phyloP scores from a whole-genome alignment of 2,113 vertebrate genomes.

The Mastomys natalensis region DNA sequence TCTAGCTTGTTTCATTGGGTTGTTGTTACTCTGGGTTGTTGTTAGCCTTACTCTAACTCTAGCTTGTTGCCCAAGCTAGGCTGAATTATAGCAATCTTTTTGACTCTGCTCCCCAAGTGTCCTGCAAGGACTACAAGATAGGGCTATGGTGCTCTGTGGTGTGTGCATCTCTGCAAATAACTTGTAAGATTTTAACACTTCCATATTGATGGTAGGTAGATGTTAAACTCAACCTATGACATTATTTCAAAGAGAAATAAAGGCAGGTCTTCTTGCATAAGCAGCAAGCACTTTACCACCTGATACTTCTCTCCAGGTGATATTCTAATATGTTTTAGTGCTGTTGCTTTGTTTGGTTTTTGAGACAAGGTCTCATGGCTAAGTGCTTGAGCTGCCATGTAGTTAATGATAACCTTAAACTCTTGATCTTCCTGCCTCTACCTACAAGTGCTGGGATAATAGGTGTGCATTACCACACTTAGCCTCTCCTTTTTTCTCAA shows the following conservation, averaged over 20 bases:
- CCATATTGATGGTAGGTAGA: not conserved
- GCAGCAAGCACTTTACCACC: not conserved
- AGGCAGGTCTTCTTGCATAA: not conserved
- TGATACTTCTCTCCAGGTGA: not conserved
- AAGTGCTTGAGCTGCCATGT: not conserved
- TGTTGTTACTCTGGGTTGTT: not conserved
- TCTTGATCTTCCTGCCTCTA: not conserved
- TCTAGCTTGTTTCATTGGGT: not conserved
- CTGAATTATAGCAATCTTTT: not conserved
- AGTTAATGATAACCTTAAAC: not conserved
- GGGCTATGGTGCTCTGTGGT: not conserved
- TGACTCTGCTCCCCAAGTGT: too few relatives aligned
- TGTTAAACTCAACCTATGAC: not conserved
- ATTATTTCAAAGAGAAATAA: conserved; percentile 14
- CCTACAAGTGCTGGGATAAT: not conserved
- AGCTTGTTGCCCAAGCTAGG: not conserved
- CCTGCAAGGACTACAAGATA: not conserved
- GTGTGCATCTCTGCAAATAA: not conserved
- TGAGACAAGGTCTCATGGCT: not conserved
- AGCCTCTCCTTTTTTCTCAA: not conserved
- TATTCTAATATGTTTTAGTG: too few relatives aligned
- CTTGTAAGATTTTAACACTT: not conserved
- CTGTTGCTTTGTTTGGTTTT: not conserved
- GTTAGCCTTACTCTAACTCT: not conserved
- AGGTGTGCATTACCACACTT: not conserved